Evolutionary conservation across 1,140 invertebrate species (phyloP), one percentile per base, ranked within the genome.

Genomic region (Caenorhabditis inopinata): DNA sequence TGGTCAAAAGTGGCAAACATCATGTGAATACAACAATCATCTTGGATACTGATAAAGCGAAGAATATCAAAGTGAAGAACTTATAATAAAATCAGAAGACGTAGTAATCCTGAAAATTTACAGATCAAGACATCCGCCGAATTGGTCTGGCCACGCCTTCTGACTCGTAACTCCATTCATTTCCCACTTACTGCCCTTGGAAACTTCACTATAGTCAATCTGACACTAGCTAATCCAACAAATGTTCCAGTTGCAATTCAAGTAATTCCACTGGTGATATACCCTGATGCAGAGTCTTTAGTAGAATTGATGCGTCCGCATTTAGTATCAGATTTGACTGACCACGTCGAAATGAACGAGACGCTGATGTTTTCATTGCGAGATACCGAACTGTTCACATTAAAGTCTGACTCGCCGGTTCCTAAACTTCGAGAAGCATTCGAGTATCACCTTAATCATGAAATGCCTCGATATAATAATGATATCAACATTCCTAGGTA

Each of bases 141-240:
- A 85, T 91, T 93, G 81, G 91, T 91, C 45, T 95, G 94, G 94
- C 94, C 94, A 7, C 87, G 90, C 42, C 83, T 93, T 3, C 85
- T 91, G 21, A 88, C 89, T 42, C 89, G 89, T 76, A 88, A 88
- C 73, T 86, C 90, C 46, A 87, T 94, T 76, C 90, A 90, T 77
- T 94, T 94, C 90, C 93, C 94, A 11, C 88, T 94, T 32, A 94
- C 94, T 6, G 93, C 94, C 89, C 92, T 95, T 80, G 93, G 93
- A 58, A 94, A 94, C 88, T 91, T 91, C 42, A 92, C 93, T n/a
- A 88, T 90, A 29, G 88, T 90, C 83, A 91, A 91, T 85, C 87
- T 91, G 78, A 88, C 90, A 3, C 85, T 91, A n/a, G 88, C 90
- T 81, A 91, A 91, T 86, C 89, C 90, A 53, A 90, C 90, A n/a